Evolutionary conservation across 2,113 vertebrate species (phyloP), one percentile per base, ranked within the genome.

Genomic region (Vidua macroura): DNA sequence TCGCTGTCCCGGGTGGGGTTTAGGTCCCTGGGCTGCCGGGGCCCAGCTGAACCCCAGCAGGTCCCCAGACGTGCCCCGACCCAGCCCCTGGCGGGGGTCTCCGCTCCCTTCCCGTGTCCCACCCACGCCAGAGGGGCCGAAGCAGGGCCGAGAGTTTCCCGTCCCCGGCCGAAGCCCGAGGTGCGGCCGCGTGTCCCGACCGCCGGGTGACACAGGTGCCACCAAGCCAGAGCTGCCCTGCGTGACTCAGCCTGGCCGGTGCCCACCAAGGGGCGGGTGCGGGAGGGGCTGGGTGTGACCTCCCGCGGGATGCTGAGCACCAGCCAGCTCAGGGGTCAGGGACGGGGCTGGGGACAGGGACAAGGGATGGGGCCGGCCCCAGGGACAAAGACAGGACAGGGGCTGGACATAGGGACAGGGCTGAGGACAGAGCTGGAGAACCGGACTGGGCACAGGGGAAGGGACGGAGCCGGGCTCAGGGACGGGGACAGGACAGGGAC

Each of bases 281-380:
- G 7, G 53, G 67, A n/a, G 30, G 33, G 13, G 35, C n/a, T 6
- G 16, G 14, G 2, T 18, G 90, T 3, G 62, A 25, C 27, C 16
- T n/a, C 8, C n/a, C 1, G 5, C 0, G 17, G 58, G n/a, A 5
- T 1, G 49, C 49, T 19, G 79, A 63, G 43, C 23, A 7, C 9
- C 46, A 8, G 51, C 48, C 51, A 4, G 48, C 8, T 1, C 8
- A 13, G 68, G 52, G 28, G 7, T 4, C 70, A 64, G 33, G 15
- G 33, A 55, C 12, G 3, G 58, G 28, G 17, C 33, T 28, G 68
- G 48, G 37, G 28, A 52, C 37, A 22, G 12, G 6, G 72, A 13
- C 30, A 5, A 7, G 20, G 15, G 35, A 9, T 6, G n/a, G 33
- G 37, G 12, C 4, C 3, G 4, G 39, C 15, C 3, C 5, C 0